These are phyloP conservation scores for Trisateles emortualis DNA, from an alignment of 2,888 invertebrate species.

Conservation along the genomic window DNA sequence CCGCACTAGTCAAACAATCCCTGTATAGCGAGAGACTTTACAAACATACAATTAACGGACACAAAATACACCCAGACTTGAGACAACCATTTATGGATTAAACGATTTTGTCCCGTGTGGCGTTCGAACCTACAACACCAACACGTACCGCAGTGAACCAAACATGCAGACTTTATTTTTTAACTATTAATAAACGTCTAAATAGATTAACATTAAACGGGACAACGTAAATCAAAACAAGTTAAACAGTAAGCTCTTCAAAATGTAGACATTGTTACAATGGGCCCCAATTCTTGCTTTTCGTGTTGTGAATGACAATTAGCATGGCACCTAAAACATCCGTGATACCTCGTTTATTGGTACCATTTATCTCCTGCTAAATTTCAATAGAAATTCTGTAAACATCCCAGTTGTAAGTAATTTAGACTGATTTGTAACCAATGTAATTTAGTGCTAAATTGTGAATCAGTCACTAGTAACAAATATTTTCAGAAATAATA, in stretches of 20 bases:
- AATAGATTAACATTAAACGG: neutral
- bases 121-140: no score
- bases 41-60: no score
- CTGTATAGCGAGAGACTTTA: no score
- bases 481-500: no score
- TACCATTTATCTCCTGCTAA: neutral
- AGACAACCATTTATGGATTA: no score
- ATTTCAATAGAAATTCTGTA: conserved; percentile 8
- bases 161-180: no score
- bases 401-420: conserved; percentile 1
- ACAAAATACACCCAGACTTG: no score
- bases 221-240: neutral
- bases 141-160: no score
- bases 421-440: conserved; percentile 1
- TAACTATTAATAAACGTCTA: neutral
- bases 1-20: no score
- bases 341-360: conserved; percentile 19
- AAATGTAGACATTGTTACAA: conserved; percentile 6
- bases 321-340: conserved; percentile 10
- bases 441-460: neutral
- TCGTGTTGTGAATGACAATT: conserved; percentile 37
- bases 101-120: no score
- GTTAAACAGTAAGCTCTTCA: neutral
- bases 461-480: no score
- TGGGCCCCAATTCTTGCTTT: neutral